Base-by-base conservation (phyloP, 2,797 vertebrate species). In the Gymnothorax javanicus region DNA sequence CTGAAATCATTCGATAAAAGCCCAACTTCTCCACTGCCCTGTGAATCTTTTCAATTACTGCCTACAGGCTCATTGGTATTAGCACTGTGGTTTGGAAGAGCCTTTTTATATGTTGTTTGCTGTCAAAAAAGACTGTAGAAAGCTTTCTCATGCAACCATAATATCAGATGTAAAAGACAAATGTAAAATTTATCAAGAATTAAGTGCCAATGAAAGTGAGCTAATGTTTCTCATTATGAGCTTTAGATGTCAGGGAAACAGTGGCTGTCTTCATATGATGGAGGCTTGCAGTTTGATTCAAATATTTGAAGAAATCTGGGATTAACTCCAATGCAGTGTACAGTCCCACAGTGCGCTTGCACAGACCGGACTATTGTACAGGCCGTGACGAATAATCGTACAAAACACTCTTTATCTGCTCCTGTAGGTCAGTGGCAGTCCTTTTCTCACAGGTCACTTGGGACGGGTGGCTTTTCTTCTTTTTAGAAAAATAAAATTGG, bases 151-250 rank as follows among this genome's bases (percentile, higher is more conserved):
- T 77, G 17, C 20, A 50, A 43, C 73, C 15, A 17, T 17, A 52
- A 9, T 12, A 77, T 77, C 33, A 17, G 73, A 77, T 17, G 12
- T 13, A 0, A 4, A 50, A 77, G 33, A 77, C 13, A 4, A 52
- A 17, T 20, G 9, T 81, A 56, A 56, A 56, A 5, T 23, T 54
- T 81, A 43, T 79, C 43, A 50, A 13, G 59, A 62, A 27, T 33
- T 27, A 84, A 62, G 83, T 84, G 59, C 15, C 83, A 84, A 84
- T 84, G 23, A 84, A 84, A 23, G 13, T 64, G 59, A 84, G 82
- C 82, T 84, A 27, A 15, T 25, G 1, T 15, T 9, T 15, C 67
- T 50, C 23, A 83, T 83, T 60, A 59, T 83, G 82, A 7, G 33
- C 43, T 77, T 25, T 58, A 50, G 58, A 84, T 84, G 27, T 15